phyloP scores from a whole-genome alignment of 2,888 invertebrate species.

The Amblyjoppa fuscipennis region DNA sequence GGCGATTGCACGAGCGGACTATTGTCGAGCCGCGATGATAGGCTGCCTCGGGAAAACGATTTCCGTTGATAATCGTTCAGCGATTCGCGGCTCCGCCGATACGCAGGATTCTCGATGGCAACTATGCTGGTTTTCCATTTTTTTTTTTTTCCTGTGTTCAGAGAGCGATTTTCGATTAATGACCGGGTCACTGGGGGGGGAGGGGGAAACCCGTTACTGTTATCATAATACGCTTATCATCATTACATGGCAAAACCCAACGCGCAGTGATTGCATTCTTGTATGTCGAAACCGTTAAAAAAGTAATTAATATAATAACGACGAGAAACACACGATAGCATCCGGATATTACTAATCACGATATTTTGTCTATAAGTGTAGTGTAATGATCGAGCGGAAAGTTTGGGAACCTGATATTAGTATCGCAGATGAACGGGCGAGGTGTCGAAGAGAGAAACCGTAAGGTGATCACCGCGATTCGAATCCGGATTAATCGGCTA shows the following conservation, averaged over 20 bases:
- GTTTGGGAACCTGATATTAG: too few relatives aligned
- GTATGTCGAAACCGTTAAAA: neutral
- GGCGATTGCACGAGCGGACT: neutral
- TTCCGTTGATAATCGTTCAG: constrained; percentile 55
- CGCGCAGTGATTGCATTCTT: constrained; percentile 22
- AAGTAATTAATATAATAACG: neutral
- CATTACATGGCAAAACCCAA: neutral
- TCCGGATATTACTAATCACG: neutral
- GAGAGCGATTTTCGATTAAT: constrained; percentile 37
- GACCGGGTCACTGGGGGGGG: neutral
- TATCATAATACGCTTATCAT: neutral
- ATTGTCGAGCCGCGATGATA: constrained; percentile 24
- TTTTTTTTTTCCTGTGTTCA: neutral
- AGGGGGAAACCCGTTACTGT: constrained; percentile 10
- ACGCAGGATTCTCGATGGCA: constrained; percentile 9
- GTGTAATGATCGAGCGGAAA: too few relatives aligned
- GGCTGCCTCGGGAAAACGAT: constrained; percentile 51
- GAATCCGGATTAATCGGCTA: too few relatives aligned
- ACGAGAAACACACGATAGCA: neutral
- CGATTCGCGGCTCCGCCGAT: constrained; percentile 21
- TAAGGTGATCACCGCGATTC: too few relatives aligned
- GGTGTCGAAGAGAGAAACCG: too few relatives aligned
- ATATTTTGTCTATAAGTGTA: too few relatives aligned
- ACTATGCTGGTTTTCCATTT: neutral
- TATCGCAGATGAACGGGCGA: too few relatives aligned